phyloP scores from a whole-genome alignment of 64 coral and sea anemone species.

The Montipora sp. region DNA sequence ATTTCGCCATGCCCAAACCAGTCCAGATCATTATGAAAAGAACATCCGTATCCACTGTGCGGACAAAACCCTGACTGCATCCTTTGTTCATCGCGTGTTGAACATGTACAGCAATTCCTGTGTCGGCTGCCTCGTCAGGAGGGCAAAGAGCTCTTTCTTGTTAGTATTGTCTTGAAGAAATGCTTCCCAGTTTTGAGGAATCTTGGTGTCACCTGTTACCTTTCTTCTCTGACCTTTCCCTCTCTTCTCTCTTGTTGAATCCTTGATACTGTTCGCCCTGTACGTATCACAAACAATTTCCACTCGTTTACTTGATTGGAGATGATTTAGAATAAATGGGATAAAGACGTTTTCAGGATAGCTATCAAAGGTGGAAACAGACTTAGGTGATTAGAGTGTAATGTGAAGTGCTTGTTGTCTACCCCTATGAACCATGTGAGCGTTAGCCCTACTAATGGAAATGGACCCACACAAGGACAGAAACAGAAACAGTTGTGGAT shows the following conservation, averaged over 20 bases:
- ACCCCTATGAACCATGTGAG: too few relatives aligned
- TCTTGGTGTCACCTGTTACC: slow-evolving; percentile 23
- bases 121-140: neutral
- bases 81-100: neutral
- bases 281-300: slow-evolving; percentile 23
- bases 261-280: slow-evolving; percentile 13
- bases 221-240: slow-evolving; percentile 45
- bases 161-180: neutral
- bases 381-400: too few relatives aligned
- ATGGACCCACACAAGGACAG: too few relatives aligned
- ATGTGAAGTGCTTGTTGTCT: neutral
- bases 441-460: too few relatives aligned
- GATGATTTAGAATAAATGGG: too few relatives aligned
- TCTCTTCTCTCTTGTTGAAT: neutral
- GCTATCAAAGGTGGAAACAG: too few relatives aligned
- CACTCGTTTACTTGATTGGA: too few relatives aligned
- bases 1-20: neutral
- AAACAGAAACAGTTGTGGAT: too few relatives aligned
- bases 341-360: too few relatives aligned
- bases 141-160: slow-evolving; percentile 62
- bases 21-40: slow-evolving; percentile 26
- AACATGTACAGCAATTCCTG: slow-evolving; percentile 19
- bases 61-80: neutral
- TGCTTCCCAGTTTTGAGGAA: slow-evolving; percentile 27
- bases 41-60: slow-evolving; percentile 3